These are phyloP conservation scores for Orthosia cruda DNA, from an alignment of 2,888 invertebrate genomes.

Conservation along the genomic window DNA sequence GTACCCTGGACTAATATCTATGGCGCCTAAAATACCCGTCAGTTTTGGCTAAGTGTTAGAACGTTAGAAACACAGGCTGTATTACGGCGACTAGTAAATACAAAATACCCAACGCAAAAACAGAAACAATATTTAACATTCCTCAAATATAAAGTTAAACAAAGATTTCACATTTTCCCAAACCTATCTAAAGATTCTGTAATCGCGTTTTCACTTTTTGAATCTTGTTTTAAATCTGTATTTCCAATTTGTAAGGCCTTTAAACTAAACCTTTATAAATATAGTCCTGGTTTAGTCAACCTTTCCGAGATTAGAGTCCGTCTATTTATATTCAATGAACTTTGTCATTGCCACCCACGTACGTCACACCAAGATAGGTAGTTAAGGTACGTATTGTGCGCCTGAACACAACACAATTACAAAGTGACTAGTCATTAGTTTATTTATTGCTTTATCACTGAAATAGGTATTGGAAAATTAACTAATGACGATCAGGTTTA, in stretches of 20 bases:
- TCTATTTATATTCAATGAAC: constrained; percentile 15
- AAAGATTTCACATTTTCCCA: too few relatives aligned
- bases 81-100: too few relatives aligned
- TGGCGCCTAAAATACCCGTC: too few relatives aligned
- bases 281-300: background rate
- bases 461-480: constrained; percentile 16
- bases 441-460: constrained; percentile 8
- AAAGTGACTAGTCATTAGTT: constrained; percentile 4
- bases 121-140: too few relatives aligned
- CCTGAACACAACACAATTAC: constrained; percentile 3
- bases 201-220: too few relatives aligned
- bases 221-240: too few relatives aligned
- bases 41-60: too few relatives aligned
- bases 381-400: background rate
- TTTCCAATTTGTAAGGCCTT: background rate
- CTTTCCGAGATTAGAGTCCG: background rate
- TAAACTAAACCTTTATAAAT: constrained; percentile 3
- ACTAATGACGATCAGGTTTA: constrained; percentile 28
- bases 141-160: too few relatives aligned
- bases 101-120: too few relatives aligned
- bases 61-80: too few relatives aligned
- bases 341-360: background rate
- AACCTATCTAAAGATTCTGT: too few relatives aligned
- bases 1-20: too few relatives aligned
- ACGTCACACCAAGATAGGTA: constrained; percentile 9